phyloP scores from a whole-genome alignment of 2,888 invertebrate species.

The Protodeltote pygarga region DNA sequence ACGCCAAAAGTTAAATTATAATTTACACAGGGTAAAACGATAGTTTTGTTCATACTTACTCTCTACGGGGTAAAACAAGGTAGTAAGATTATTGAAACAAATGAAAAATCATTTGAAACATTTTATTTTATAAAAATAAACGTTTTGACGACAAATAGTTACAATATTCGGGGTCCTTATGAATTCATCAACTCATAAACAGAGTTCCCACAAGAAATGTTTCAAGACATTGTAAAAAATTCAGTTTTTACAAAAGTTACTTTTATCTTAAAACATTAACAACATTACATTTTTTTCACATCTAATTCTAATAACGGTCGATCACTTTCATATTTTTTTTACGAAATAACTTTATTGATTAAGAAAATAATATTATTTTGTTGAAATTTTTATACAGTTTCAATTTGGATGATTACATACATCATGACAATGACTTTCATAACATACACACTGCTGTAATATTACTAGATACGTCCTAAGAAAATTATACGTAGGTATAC shows the following conservation, averaged over 20 bases:
- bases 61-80: neutral
- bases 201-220: conserved; percentile 86
- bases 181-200: conserved; percentile 76
- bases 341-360: conserved; percentile 70
- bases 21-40: too few species aligned
- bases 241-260: conserved; percentile 90
- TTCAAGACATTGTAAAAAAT: conserved; percentile 90
- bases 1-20: too few species aligned
- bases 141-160: conserved; percentile 88
- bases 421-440: conserved; percentile 10
- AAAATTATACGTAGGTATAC: conserved; percentile 8
- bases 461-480: conserved; percentile 12
- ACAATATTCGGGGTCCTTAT: conserved; percentile 86
- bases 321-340: conserved; percentile 75
- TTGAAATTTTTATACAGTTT: conserved; percentile 22
- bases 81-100: conserved; percentile 44
- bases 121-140: conserved; percentile 88
- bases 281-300: conserved; percentile 85
- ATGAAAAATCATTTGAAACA: conserved; percentile 72
- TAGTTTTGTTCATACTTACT: neutral
- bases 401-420: conserved; percentile 30
- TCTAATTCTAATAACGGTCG: conserved; percentile 86
- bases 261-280: conserved; percentile 89
- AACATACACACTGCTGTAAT: conserved; percentile 41
- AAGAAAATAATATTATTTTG: conserved; percentile 77